Conservation (phyloP, 92 coral and sea anemone species). For the Actinernus sp. region DNA sequence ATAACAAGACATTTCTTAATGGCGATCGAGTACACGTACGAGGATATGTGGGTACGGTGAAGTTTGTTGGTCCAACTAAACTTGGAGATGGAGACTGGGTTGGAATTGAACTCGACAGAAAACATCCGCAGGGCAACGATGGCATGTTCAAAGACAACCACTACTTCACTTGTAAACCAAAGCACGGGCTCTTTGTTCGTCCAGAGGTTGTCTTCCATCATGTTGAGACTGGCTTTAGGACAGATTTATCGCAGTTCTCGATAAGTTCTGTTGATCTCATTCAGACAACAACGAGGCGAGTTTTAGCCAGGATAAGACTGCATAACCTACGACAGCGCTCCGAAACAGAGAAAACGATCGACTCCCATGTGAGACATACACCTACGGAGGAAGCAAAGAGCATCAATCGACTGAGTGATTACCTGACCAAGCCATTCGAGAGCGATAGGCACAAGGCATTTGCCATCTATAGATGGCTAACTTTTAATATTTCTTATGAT, state of each 20-base stretch:
- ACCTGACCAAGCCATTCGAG: conserved; percentile 70
- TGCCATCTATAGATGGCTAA: conserved; percentile 84
- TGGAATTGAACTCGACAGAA: conserved; percentile 70
- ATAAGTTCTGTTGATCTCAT: conserved; percentile 46
- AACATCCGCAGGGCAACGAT: conserved; percentile 71
- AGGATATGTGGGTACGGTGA: conserved; percentile 75
- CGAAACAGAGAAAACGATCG: conserved; percentile 60
- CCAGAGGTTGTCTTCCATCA: conserved; percentile 60
- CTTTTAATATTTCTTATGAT: conserved; percentile 72
- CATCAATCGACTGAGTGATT: conserved; percentile 64
- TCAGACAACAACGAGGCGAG: conserved; percentile 56
- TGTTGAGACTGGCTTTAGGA: conserved; percentile 15
- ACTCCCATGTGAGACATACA: conserved; percentile 60
- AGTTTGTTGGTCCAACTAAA: conserved; percentile 53
- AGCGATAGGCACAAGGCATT: conserved; percentile 69
- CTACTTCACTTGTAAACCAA: conserved; percentile 68
- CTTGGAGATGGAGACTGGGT: conserved; percentile 78
- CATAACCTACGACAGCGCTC: conserved; percentile 69
- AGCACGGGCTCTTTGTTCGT: conserved; percentile 73
- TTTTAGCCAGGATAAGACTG: conserved; percentile 60
- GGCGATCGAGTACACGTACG: conserved; percentile 76
- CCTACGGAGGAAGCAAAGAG: conserved; percentile 64
- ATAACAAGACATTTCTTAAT: conserved; percentile 12
- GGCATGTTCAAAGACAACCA: conserved; percentile 43
- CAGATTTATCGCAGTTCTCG: conserved; percentile 30